A percentile compares a stretch with the other conserved stretches of the same genome.
phyloP scores from a whole-genome alignment of 92 coral and sea anemone species.

The Paramuricea clavata region DNA sequence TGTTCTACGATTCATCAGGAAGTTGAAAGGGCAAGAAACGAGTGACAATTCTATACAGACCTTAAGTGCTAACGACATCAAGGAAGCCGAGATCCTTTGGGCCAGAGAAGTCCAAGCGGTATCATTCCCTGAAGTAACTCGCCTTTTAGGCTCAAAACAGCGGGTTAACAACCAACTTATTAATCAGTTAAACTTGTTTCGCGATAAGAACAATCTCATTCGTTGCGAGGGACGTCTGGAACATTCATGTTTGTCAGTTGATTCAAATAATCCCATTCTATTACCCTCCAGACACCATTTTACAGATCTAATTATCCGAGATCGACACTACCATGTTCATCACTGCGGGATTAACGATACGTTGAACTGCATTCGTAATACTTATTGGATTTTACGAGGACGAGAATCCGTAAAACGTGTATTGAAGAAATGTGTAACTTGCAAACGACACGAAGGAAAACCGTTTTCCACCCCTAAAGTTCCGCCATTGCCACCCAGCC shows the following conservation, averaged over 20 bases:
- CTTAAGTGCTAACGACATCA: not conserved
- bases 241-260: no score
- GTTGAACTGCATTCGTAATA: not conserved
- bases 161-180: no score
- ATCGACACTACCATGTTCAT: not conserved
- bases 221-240: no score
- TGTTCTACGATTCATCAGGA: no score
- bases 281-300: constrained; percentile 1
- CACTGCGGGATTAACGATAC: constrained; percentile 2
- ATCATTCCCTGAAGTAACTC: no score
- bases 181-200: no score
- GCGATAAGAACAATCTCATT: no score
- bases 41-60: no score
- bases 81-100: not conserved
- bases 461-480: not conserved
- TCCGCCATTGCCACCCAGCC: not conserved
- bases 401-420: constrained; percentile 7
- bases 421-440: not conserved
- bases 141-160: no score
- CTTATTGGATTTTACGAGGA: constrained; percentile 4
- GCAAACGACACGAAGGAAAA: constrained; percentile 27
- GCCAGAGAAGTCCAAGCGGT: no score
- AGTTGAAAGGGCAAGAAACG: no score
- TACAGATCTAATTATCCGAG: not conserved
- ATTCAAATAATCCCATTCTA: not conserved